Conservation (phyloP, 2,113 vertebrate genomes). For the Tragelaphus strepsiceros region DNA sequence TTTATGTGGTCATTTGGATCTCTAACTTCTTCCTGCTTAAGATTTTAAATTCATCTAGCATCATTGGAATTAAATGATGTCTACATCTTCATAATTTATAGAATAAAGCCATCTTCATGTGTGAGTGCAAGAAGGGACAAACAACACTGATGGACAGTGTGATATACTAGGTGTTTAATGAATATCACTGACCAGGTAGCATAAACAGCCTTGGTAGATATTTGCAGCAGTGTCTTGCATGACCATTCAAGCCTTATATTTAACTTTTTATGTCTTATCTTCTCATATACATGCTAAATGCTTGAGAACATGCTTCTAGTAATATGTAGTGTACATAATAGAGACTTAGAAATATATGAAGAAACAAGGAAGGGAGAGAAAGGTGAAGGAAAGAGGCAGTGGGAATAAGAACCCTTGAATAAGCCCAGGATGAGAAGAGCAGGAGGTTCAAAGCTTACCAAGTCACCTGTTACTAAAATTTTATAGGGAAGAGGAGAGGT, state of each 20-base stretch:
- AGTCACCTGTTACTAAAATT: not conserved
- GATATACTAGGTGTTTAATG: not conserved
- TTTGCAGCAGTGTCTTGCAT: not conserved
- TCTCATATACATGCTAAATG: not conserved
- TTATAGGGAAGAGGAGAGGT: not conserved
- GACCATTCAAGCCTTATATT: not conserved
- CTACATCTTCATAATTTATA: not conserved
- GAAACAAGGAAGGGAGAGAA: not conserved
- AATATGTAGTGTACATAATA: not conserved
- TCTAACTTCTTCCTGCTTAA: not conserved
- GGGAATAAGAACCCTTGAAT: not conserved
- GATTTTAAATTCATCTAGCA: not conserved
- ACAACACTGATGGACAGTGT: not conserved
- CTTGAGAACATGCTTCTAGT: not conserved
- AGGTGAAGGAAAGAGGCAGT: not conserved
- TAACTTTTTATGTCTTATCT: not conserved
- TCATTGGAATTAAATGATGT: not conserved
- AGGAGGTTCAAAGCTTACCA: not conserved
- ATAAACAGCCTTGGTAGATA: not conserved
- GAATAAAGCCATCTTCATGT: not conserved
- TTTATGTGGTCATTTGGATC: not conserved
- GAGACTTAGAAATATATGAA: not conserved
- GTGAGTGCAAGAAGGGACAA: not conserved
- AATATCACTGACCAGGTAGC: not conserved
- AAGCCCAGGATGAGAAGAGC: not conserved